Percentiles rank a stretch among this genome's conserved stretches.
Evolutionary conservation across 2,888 invertebrate genomes (phyloP).

Genomic region (Pinctada fucata): DNA sequence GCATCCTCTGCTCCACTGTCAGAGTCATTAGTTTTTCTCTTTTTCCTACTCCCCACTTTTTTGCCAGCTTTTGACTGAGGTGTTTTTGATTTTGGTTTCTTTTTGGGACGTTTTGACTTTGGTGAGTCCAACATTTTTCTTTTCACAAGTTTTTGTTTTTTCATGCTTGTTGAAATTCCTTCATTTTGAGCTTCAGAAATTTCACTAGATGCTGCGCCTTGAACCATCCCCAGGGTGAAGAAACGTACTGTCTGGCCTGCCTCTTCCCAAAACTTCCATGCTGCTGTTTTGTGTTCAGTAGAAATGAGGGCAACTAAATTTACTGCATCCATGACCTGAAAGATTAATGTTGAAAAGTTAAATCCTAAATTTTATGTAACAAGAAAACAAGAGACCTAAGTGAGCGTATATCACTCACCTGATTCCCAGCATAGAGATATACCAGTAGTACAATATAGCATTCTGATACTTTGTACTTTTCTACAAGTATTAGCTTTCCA

Average conservation of each 20-base stretch:
- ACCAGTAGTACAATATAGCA: too few species aligned
- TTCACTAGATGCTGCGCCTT: neutral
- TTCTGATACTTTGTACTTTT: too few species aligned
- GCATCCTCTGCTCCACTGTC: constrained; percentile 6
- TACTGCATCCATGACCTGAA: constrained; percentile 32
- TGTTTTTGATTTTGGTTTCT: neutral
- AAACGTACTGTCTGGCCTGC: constrained; percentile 31
- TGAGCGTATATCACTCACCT: too few species aligned
- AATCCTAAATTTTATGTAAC: too few species aligned
- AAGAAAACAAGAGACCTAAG: too few species aligned
- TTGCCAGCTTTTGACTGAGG: neutral
- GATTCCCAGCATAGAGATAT: too few species aligned
- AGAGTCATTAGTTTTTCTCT: neutral
- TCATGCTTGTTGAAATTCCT: neutral
- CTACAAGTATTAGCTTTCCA: too few species aligned
- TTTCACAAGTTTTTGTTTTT: neutral
- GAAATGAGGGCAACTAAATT: constrained; percentile 47
- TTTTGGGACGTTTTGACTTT: too few species aligned
- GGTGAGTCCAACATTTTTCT: neutral
- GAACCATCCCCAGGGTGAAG: constrained; percentile 15
- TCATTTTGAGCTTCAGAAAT: neutral
- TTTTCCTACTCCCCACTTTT: neutral
- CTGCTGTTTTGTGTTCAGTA: constrained; percentile 44
- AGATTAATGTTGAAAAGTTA: too few species aligned
- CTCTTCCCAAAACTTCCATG: constrained; percentile 54